phyloP scores from a whole-genome alignment of 2,888 invertebrate species.

The Drosophila limbata region DNA sequence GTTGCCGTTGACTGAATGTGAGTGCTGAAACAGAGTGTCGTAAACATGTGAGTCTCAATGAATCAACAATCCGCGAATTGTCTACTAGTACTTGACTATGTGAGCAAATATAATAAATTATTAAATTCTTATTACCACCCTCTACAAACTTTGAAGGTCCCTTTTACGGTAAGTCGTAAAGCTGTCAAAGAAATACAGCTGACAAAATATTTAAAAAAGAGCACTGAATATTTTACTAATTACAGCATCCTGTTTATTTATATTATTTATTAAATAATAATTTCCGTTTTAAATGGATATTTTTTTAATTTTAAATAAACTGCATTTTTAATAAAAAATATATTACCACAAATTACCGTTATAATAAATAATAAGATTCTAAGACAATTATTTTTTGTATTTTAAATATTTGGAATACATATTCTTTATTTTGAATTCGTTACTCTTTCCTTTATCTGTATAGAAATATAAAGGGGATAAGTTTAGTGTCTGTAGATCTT shows the following conservation, averaged over 20 bases:
- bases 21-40: slow-evolving; percentile 1
- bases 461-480: neutral
- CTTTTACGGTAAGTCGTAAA: slow-evolving; percentile 2
- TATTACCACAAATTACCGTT: too few relatives aligned
- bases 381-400: too few relatives aligned
- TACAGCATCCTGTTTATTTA: neutral
- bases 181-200: neutral
- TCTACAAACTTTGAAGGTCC: slow-evolving; percentile 17
- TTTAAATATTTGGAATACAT: neutral
- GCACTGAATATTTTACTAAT: neutral
- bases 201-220: neutral
- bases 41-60: slow-evolving; percentile 8
- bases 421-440: neutral
- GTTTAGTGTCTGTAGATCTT: too few relatives aligned
- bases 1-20: slow-evolving; percentile 15
- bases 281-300: neutral
- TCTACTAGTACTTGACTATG: slow-evolving; percentile 10
- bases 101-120: slow-evolving; percentile 36
- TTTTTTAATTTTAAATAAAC: neutral
- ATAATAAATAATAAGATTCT: too few relatives aligned
- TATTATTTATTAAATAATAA: neutral
- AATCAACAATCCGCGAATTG: slow-evolving; percentile 29
- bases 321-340: too few relatives aligned
- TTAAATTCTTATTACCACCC: slow-evolving; percentile 28
- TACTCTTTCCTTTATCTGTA: neutral